Base-by-base conservation (phyloP, 2,888 invertebrate species). In the Amiota minor region DNA sequence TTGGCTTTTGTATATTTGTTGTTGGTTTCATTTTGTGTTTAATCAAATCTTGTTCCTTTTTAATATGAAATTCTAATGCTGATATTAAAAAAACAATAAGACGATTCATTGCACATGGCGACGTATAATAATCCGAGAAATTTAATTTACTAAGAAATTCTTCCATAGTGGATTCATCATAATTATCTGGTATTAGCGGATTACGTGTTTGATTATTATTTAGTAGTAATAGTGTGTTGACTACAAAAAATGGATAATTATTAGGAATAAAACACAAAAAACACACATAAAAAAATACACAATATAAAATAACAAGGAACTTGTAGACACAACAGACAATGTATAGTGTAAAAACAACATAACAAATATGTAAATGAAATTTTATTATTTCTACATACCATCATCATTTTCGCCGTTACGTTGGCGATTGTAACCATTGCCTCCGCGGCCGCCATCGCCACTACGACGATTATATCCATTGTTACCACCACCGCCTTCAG, bases 81-180 rank as follows among this genome's bases (percentile, higher is more conserved):
- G 61, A 56, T 16, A 78, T 12, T 55, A 84, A 70, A 76, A 82
- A 87, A 46, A 77, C 76, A 3, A 78, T 74, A 14, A 81, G 72
- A 23, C 72, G 68, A n/a, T 81, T 79, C 16, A 78, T 76, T 49
- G 50, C 10, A 6, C 10, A 50, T 61, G 82, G 23, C 11, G 75
- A 35, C 35, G 35, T 67, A 9, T 69, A 65, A 16, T 20, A 2
- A 9, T n/a, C 47, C 14, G 4, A 46, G 1, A 73, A 1, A 12
- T 76, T 46, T 9, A 81, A 68, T 11, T 75, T n/a, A 2, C 77
- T 46, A 9, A 83, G 47, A 55, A 86, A 88, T 47, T 64, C 61
- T 16, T 53, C 62, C 1, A 86, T 72, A n/a, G 79, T 74, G n/a
- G 80, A 75, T 74, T 71, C 70, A 53, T 77, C 78, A 67, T 75